Evolutionary conservation across 2,797 vertebrate species (phyloP).

Genomic region (Lacerta bilineata): DNA sequence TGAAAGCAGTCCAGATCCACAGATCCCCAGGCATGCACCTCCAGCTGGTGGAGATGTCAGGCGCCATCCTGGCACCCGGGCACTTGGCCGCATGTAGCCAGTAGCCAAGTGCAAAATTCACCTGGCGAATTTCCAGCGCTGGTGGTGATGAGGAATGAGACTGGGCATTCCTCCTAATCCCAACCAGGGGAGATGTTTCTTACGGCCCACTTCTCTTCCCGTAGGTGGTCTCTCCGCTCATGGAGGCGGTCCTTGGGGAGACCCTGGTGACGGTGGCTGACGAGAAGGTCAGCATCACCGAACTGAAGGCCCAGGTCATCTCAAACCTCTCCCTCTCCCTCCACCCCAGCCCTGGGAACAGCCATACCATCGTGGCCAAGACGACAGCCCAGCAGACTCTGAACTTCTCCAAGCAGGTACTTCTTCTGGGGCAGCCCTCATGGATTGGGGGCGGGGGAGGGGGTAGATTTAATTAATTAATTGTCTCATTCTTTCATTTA

Average conservation of each 20-base stretch:
- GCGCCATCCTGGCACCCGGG: too few relatives aligned
- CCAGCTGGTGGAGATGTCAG: too few relatives aligned
- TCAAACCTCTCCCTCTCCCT: slow-evolving; percentile 92
- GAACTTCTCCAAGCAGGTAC: slow-evolving; percentile 93
- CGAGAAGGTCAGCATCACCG: slow-evolving; percentile 95
- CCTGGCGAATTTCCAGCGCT: too few relatives aligned
- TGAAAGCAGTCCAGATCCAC: too few relatives aligned
- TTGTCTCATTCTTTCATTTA: too few relatives aligned
- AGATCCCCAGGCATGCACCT: too few relatives aligned
- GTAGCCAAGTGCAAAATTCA: too few relatives aligned
- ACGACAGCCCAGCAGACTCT: slow-evolving; percentile 91
- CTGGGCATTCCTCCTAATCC: background rate
- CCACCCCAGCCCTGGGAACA: slow-evolving; percentile 94
- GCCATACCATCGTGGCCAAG: slow-evolving; percentile 96
- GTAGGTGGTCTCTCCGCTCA: slow-evolving; percentile 96
- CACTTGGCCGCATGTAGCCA: too few relatives aligned
- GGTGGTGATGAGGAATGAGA: background rate
- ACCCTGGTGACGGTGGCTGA: slow-evolving; percentile 90
- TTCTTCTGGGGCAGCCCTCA: too few relatives aligned
- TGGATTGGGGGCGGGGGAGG: too few relatives aligned
- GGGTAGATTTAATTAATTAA: background rate
- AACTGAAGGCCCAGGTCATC: slow-evolving; percentile 91
- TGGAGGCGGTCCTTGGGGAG: slow-evolving; percentile 92
- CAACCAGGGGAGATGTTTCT: background rate
- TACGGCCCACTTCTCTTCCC: background rate